These are phyloP conservation scores for Crenuchus spilurus DNA, from an alignment of 2,797 vertebrate genomes.

Conservation along the genomic window DNA sequence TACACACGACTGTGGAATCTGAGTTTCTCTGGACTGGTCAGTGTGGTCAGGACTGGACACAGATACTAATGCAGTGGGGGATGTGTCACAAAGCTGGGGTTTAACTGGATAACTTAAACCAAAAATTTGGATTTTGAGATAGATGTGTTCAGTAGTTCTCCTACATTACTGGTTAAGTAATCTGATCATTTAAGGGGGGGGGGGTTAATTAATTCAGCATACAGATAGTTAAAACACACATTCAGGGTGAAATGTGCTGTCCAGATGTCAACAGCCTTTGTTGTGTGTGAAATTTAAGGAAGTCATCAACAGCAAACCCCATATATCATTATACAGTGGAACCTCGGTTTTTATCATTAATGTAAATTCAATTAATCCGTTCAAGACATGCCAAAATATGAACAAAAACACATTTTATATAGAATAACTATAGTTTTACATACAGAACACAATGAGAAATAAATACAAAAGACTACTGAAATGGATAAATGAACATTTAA, in stretches of 20 bases:
- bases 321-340: conserved; percentile 55
- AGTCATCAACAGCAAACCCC: conserved; percentile 67
- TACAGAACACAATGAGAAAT: too few species aligned
- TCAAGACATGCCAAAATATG: too few species aligned
- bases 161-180: too few species aligned
- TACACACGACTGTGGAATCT: conserved; percentile 25
- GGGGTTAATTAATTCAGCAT: background rate
- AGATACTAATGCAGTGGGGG: background rate
- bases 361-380: too few species aligned
- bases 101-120: background rate
- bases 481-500: too few species aligned
- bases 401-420: too few species aligned
- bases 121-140: background rate
- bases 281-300: conserved; percentile 48
- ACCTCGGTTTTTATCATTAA: too few species aligned
- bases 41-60: background rate
- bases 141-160: background rate
- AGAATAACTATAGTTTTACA: too few species aligned
- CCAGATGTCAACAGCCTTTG: conserved; percentile 60
- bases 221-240: background rate
- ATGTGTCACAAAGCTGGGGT: background rate
- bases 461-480: too few species aligned
- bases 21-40: background rate
- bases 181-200: too few species aligned
- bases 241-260: conserved; percentile 40